Conservation (phyloP, 2,797 vertebrate species). For the Valencia hispanica region DNA sequence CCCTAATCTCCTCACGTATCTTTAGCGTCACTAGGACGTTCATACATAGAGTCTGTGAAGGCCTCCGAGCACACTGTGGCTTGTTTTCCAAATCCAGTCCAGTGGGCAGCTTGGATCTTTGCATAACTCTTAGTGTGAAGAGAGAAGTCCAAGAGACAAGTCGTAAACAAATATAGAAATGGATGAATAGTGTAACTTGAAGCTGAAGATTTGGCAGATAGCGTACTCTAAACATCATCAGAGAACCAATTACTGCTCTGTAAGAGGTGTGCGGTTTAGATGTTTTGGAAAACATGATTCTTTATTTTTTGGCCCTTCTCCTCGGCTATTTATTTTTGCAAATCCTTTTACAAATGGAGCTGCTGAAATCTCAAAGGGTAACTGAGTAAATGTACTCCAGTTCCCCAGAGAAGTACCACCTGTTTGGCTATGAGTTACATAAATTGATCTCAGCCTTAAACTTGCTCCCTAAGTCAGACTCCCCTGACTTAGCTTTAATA, state of each 20-base stretch:
- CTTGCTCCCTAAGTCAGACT: neutral
- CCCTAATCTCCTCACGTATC: slow-evolving; percentile 53
- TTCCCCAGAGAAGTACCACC: neutral
- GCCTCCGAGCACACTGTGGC: slow-evolving; percentile 5
- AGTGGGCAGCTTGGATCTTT: slow-evolving; percentile 8
- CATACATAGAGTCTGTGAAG: slow-evolving; percentile 7
- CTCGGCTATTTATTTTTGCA: neutral
- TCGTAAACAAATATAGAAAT: neutral
- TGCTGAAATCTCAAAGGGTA: neutral
- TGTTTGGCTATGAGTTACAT: neutral
- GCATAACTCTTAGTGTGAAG: slow-evolving; percentile 3
- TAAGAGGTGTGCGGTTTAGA: neutral
- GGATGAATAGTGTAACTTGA: neutral
- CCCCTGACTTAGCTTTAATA: neutral
- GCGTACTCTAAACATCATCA: neutral
- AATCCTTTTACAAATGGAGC: neutral
- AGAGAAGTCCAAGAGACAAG: slow-evolving; percentile 4
- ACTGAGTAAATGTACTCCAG: neutral
- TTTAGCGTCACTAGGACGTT: slow-evolving; percentile 33
- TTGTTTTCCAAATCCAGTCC: slow-evolving; percentile 34
- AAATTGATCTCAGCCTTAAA: neutral
- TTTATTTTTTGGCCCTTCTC: neutral
- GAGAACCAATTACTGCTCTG: neutral
- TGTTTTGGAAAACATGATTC: slow-evolving; percentile 7
- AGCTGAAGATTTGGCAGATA: slow-evolving; percentile 2